Evolutionary conservation across 2,888 invertebrate species (phyloP).

Genomic region (Epinotia brunnichana): DNA sequence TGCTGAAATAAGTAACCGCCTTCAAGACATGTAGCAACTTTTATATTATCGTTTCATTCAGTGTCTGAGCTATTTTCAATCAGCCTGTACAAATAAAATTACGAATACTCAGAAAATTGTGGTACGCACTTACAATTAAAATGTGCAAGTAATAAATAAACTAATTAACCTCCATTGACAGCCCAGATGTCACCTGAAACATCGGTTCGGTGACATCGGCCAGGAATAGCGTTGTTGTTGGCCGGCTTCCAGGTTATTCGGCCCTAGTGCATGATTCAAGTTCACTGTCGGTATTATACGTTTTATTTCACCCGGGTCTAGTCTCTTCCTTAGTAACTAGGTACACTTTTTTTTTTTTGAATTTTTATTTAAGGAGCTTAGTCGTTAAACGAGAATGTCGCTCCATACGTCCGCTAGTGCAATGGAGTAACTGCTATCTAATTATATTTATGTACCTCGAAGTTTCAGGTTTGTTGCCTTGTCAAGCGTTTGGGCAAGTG

Average conservation of each 20-base stretch:
- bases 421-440: too few species aligned
- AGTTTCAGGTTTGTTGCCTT: too few species aligned
- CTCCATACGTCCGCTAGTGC: too few species aligned
- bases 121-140: background rate
- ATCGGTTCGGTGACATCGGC: conserved; percentile 36
- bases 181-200: conserved; percentile 29
- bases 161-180: conserved; percentile 14
- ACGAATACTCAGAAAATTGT: background rate
- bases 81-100: background rate
- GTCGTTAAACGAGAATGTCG: too few species aligned
- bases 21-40: too few species aligned
- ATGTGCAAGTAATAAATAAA: background rate
- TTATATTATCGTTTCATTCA: too few species aligned
- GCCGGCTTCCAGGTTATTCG: conserved; percentile 27
- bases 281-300: conserved; percentile 28
- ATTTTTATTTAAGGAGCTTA: too few species aligned
- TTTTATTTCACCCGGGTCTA: background rate
- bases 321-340: too few species aligned
- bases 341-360: too few species aligned
- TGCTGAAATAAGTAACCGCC: background rate
- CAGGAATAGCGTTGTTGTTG: conserved; percentile 24
- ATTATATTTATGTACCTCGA: too few species aligned
- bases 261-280: conserved; percentile 37
- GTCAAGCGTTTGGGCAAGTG: too few species aligned
- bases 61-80: background rate